Evolutionary conservation across 2,797 vertebrate genomes (phyloP).

Genomic region (Fistularia commersonii): DNA sequence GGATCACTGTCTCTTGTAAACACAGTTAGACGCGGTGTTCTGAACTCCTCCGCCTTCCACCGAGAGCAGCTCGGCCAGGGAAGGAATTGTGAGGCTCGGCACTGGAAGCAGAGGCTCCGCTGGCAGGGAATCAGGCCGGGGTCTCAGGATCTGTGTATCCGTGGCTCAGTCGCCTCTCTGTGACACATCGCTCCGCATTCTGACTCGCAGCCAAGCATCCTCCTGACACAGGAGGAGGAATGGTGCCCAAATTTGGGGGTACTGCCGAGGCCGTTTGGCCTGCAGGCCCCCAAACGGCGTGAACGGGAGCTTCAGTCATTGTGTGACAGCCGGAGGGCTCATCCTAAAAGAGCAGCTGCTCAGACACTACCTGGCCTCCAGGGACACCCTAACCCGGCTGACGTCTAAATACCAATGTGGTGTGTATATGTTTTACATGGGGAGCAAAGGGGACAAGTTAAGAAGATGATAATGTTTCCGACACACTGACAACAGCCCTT

Average conservation of each 20-base stretch:
- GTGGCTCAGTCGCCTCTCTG: conserved; percentile 50
- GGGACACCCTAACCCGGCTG: conserved; percentile 34
- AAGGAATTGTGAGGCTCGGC: conserved; percentile 21
- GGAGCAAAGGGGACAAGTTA: conserved; percentile 23
- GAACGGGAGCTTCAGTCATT: conserved; percentile 55
- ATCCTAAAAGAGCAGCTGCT: conserved; percentile 25
- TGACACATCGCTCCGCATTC: conserved; percentile 59
- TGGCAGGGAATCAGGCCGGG: conserved; percentile 43
- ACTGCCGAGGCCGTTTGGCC: conserved; percentile 13
- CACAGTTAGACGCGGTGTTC: conserved; percentile 59
- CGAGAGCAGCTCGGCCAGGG: conserved; percentile 11
- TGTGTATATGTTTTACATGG: conserved; percentile 8
- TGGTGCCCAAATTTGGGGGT: conserved; percentile 76
- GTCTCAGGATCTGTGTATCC: conserved; percentile 42
- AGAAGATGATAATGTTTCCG: conserved; percentile 44
- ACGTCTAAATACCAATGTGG: conserved; percentile 26
- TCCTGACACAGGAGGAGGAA: conserved; percentile 57
- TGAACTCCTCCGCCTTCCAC: conserved; percentile 46
- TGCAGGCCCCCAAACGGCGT: conserved; percentile 52
- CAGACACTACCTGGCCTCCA: conserved; percentile 37
- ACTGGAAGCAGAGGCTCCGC: conserved; percentile 26
- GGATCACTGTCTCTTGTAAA: conserved; percentile 64
- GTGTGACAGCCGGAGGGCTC: conserved; percentile 63
- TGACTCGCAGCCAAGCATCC: conserved; percentile 57
- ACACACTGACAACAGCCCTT: conserved; percentile 31